A percentile compares a stretch with the other conserved stretches of the same genome.
phyloP scores from a whole-genome alignment of 2,113 vertebrate species.

The Nannospalax galili region DNA sequence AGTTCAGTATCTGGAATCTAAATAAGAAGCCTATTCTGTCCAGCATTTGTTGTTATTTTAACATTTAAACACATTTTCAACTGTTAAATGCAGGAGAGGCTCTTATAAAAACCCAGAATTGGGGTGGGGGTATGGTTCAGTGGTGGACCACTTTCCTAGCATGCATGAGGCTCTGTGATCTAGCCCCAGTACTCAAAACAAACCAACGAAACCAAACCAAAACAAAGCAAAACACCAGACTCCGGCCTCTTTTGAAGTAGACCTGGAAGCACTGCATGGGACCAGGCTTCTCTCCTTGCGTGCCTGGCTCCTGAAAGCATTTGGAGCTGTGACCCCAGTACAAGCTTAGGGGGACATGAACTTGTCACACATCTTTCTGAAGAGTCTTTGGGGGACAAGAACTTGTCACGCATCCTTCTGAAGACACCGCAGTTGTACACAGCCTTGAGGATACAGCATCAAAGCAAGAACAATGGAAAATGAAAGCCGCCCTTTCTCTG shows the following conservation, averaged over 20 bases:
- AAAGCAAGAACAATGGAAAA: background rate
- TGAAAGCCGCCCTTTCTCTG: background rate
- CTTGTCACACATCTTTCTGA: background rate
- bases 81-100: background rate
- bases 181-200: background rate
- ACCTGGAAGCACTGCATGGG: background rate
- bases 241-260: background rate
- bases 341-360: background rate
- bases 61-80: background rate
- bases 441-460: background rate
- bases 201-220: background rate
- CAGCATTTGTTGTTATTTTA: background rate
- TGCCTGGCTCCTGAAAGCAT: background rate
- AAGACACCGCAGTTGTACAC: background rate
- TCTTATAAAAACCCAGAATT: background rate
- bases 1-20: background rate
- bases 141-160: background rate
- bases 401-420: background rate
- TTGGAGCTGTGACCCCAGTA: background rate
- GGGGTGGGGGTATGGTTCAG: background rate
- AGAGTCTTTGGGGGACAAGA: background rate
- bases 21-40: background rate
- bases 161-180: background rate
- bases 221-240: background rate
- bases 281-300: background rate